phyloP scores from a whole-genome alignment of 2,888 invertebrate genomes.

The Stenurella melanura region DNA sequence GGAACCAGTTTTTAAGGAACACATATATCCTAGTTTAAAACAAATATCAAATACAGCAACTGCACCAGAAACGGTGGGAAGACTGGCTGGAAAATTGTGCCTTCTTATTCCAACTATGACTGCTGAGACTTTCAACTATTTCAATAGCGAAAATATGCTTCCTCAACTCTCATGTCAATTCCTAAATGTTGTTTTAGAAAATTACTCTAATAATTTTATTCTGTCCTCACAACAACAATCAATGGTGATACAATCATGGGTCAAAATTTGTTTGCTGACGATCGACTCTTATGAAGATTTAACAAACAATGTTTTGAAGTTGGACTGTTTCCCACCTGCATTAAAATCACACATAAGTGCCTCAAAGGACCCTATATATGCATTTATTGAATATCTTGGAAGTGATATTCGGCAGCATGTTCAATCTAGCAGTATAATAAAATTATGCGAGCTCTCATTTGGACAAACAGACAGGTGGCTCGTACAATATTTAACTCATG shows the following conservation, averaged over 20 bases:
- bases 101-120: slow-evolving; percentile 56
- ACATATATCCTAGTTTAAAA: slow-evolving; percentile 65
- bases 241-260: slow-evolving; percentile 67
- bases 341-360: slow-evolving; percentile 54
- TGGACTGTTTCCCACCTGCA: slow-evolving; percentile 60
- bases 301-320: slow-evolving; percentile 63
- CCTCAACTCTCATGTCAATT: slow-evolving; percentile 64
- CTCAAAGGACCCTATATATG: slow-evolving; percentile 63
- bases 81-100: slow-evolving; percentile 66
- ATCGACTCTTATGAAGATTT: slow-evolving; percentile 59
- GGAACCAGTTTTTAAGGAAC: slow-evolving; percentile 62
- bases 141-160: slow-evolving; percentile 61
- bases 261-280: slow-evolving; percentile 65
- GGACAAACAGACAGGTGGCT: slow-evolving; percentile 65
- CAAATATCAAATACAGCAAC: slow-evolving; percentile 57
- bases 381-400: slow-evolving; percentile 65
- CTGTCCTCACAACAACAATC: slow-evolving; percentile 62
- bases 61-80: slow-evolving; percentile 62
- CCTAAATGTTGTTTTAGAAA: slow-evolving; percentile 61
- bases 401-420: slow-evolving; percentile 53
- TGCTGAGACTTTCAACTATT: slow-evolving; percentile 61
- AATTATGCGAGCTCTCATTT: slow-evolving; percentile 67
- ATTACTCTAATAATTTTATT: slow-evolving; percentile 59
- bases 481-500: slow-evolving; percentile 59
- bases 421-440: slow-evolving; percentile 54